A percentile compares a stretch with the other conserved stretches of the same genome.
Evolutionary conservation across 2,888 invertebrate species (phyloP).

Genomic region (Latrodectus elegans): DNA sequence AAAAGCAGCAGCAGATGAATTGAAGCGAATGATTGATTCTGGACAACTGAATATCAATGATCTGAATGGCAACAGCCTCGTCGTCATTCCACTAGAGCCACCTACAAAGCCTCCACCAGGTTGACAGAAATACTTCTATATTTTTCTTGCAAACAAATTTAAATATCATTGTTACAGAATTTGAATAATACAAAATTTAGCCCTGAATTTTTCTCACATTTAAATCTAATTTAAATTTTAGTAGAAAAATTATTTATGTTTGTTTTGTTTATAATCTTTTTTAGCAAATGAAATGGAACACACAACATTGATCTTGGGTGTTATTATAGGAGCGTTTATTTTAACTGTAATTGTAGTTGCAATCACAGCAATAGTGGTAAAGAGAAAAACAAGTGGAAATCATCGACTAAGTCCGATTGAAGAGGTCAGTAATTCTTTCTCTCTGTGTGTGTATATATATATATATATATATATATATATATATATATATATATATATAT

Average conservation of each 20-base stretch:
- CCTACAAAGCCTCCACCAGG: slow-evolving; percentile 54
- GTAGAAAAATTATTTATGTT: not conserved
- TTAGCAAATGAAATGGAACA: slow-evolving; percentile 45
- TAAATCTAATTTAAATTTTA: not conserved
- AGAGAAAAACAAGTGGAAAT: slow-evolving; percentile 38
- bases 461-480: too few relatives aligned
- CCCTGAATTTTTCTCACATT: not conserved
- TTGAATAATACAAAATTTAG: not conserved
- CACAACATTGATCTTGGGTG: slow-evolving; percentile 56
- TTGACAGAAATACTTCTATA: not conserved
- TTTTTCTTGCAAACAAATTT: too few relatives aligned
- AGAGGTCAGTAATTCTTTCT: slow-evolving; percentile 32
- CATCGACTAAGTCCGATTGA: slow-evolving; percentile 52
- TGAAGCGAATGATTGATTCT: slow-evolving; percentile 60
- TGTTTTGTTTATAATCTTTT: not conserved
- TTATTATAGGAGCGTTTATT: slow-evolving; percentile 59
- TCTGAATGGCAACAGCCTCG: slow-evolving; percentile 54
- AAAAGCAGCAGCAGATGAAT: slow-evolving; percentile 57
- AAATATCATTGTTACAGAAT: not conserved
- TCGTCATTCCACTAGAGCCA: slow-evolving; percentile 58
- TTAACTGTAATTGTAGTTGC: slow-evolving; percentile 55
- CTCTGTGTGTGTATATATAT: too few relatives aligned
- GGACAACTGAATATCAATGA: slow-evolving; percentile 54
- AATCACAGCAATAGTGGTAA: slow-evolving; percentile 51
- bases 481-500: too few relatives aligned